Conservation (phyloP, 2,113 vertebrate species). For the Alligator mississippiensis region DNA sequence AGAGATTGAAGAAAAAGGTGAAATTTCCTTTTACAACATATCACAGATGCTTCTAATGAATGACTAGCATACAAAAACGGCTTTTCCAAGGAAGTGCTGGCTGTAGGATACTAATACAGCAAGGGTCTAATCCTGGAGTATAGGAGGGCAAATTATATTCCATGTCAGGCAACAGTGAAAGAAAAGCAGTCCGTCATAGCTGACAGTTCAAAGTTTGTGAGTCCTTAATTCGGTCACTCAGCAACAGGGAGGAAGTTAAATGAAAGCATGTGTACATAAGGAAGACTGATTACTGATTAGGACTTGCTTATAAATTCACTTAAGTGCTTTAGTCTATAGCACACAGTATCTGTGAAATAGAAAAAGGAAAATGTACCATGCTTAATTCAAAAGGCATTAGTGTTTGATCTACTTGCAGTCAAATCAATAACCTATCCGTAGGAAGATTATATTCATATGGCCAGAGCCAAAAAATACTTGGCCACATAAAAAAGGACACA, state of each 20-base stretch:
- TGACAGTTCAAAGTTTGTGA: neutral
- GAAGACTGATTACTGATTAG: neutral
- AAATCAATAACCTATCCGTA: neutral
- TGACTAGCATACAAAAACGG: neutral
- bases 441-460: neutral
- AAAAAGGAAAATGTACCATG: neutral
- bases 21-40: neutral
- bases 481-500: too few species aligned
- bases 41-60: neutral
- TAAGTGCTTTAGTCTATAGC: neutral
- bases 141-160: neutral
- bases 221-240: neutral
- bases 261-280: neutral
- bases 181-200: neutral
- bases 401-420: neutral
- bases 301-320: neutral
- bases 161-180: neutral
- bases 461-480: too few species aligned
- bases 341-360: neutral
- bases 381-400: neutral
- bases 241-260: slow-evolving; percentile 5
- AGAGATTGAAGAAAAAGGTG: neutral
- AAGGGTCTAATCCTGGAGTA: fast-evolving
- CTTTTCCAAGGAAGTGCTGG: neutral
- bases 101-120: neutral